Conservation (phyloP, 2,113 vertebrate species). For the Chinchilla lanigera region DNA sequence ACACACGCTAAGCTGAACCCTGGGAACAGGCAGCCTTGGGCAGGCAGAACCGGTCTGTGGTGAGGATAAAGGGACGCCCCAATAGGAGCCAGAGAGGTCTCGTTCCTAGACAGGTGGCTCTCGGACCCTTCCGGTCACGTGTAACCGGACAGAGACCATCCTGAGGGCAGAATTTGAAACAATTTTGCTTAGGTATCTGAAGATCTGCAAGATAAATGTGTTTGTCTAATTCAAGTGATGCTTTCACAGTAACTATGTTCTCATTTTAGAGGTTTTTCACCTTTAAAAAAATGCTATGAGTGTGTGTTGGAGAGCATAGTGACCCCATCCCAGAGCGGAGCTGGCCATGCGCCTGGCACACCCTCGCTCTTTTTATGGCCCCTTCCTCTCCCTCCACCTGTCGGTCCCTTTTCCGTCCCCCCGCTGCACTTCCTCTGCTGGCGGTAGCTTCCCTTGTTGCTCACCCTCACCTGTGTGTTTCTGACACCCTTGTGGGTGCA, state of each 20-base stretch:
- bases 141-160: neutral
- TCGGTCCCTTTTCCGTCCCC: neutral
- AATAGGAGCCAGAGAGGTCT: neutral
- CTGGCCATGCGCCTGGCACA: neutral
- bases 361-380: neutral
- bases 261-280: neutral
- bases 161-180: neutral
- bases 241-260: neutral
- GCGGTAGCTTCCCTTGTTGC: neutral
- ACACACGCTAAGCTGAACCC: neutral
- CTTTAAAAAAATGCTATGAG: neutral
- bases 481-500: neutral
- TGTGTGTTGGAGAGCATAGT: neutral
- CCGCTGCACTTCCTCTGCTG: neutral
- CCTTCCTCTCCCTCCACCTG: neutral
- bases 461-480: neutral
- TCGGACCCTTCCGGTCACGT: neutral
- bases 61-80: neutral
- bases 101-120: neutral
- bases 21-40: neutral
- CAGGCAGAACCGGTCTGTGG: neutral
- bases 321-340: neutral
- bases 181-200: neutral
- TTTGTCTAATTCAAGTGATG: neutral
- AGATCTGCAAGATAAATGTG: neutral